Evolutionary conservation across 2,113 vertebrate species (phyloP).

Genomic region (Tenebrosternarchus preto): DNA sequence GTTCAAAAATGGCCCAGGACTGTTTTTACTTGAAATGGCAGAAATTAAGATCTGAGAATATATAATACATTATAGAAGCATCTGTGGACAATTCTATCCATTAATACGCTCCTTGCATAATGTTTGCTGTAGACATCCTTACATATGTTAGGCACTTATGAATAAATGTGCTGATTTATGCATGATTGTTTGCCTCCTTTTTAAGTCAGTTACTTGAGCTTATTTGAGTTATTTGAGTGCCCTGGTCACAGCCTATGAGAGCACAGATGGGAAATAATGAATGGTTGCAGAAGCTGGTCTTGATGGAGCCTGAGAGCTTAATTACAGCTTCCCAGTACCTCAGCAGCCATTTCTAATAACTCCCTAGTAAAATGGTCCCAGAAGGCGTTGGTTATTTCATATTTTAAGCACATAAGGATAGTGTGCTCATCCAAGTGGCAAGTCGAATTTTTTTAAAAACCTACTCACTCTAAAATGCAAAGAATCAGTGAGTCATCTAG

Average conservation of each 20-base stretch:
- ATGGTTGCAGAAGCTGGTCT: slow-evolving; percentile 11
- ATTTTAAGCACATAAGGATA: background rate
- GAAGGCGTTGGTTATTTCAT: background rate
- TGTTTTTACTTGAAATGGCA: background rate
- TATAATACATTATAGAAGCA: no score
- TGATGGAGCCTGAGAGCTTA: slow-evolving; percentile 9
- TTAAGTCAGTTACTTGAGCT: no score
- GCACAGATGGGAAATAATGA: slow-evolving; percentile 12
- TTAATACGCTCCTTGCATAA: no score
- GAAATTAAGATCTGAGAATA: no score
- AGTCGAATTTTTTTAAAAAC: background rate
- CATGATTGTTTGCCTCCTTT: background rate
- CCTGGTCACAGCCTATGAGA: background rate
- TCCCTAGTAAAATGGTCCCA: slow-evolving; percentile 15
- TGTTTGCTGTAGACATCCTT: no score
- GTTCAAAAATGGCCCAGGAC: background rate
- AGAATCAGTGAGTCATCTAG: no score
- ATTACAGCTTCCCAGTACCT: slow-evolving; percentile 27
- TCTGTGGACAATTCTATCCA: no score
- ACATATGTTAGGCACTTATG: no score
- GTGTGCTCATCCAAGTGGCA: background rate
- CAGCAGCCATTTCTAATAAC: background rate
- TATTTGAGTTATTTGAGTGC: background rate
- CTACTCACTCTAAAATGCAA: background rate
- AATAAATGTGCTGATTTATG: background rate